Evolutionary conservation across 2,113 vertebrate genomes (phyloP), one percentile per base, ranked within the genome.

Genomic region (Colinus virginianus): DNA sequence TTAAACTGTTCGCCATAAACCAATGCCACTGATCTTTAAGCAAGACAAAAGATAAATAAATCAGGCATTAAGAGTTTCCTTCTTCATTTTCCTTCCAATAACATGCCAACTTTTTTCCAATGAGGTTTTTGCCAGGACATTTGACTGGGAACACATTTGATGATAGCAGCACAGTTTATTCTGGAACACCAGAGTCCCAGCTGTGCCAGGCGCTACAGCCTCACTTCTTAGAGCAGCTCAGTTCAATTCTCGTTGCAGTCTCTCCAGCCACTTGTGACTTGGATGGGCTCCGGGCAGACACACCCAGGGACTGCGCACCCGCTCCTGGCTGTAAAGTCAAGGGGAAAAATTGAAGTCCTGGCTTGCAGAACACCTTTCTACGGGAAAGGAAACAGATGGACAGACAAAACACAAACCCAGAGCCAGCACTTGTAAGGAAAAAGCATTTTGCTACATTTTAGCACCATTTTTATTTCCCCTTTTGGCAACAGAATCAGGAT

Each of bases 171-270:
- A 45, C 1, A 26, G 43, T 68, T 94, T 93, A 87, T 94, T 94
- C 88, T 94, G 83, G 89, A 95, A 88, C 79, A 76, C 59, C 42
- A 45, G 58, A 88, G 56, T 93, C 88, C 55, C 81, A 68, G 13
- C 56, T 93, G 49, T 94, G 87, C 87, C 87, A 88, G 58, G 86
- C 15, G 43, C 81, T 94, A 69, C 21, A 69, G 64, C 67, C 72
- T 25, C 59, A 58, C 75, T 90, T 69, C 43, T 81, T 8, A 85
- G 88, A 89, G 85, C 22, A 45, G 53, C 40, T 77, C 38, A 8
- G 66, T 93, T 62, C 56, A 49, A 61, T 14, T 91, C 71, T 67
- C 11, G 43, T 88, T 94, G 93, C 49, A 91, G 83, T 53, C 32
- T 78, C 34, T 63, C 61, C 42, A 55, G 21, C 32, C 61, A 84